Evolutionary conservation across 2,113 vertebrate species (phyloP).

Genomic region (Zosterops lateralis): DNA sequence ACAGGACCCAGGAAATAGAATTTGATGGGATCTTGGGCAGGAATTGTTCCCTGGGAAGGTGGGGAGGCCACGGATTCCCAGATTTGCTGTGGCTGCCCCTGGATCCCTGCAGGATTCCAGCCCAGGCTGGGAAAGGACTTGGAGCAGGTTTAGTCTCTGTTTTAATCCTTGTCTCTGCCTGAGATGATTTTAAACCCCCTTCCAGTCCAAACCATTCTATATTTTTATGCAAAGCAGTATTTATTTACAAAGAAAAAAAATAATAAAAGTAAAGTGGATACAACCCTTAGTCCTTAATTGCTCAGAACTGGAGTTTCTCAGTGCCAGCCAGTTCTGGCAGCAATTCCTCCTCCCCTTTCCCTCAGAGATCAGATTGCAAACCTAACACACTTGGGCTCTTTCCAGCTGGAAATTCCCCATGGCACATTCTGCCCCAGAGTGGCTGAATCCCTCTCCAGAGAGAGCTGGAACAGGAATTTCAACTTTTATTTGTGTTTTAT

Average conservation of each 20-base stretch:
- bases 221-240: not conserved
- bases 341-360: constrained; percentile 4
- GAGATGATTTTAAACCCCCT: not conserved
- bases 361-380: constrained; percentile 34
- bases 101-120: not conserved
- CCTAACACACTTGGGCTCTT: constrained; percentile 22
- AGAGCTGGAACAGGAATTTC: not conserved
- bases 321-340: constrained; percentile 45
- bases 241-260: not conserved
- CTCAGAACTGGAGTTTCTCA: not conserved
- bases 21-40: rapidly evolving
- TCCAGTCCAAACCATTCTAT: not conserved
- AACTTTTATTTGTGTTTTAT: not conserved
- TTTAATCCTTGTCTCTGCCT: not conserved
- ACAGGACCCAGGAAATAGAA: rapidly evolving
- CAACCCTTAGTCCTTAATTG: not conserved
- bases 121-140: not conserved
- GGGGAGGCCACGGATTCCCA: rapidly evolving
- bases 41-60: not conserved
- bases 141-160: no score
- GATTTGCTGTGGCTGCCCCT: not conserved
- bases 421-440: not conserved
- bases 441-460: not conserved
- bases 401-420: constrained; percentile 34
- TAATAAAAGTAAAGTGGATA: not conserved